Percentiles rank a stretch among this genome's conserved stretches.
phyloP scores from a whole-genome alignment of 2,888 invertebrate genomes.

The Galeopsomyia nigrocyanea region DNA sequence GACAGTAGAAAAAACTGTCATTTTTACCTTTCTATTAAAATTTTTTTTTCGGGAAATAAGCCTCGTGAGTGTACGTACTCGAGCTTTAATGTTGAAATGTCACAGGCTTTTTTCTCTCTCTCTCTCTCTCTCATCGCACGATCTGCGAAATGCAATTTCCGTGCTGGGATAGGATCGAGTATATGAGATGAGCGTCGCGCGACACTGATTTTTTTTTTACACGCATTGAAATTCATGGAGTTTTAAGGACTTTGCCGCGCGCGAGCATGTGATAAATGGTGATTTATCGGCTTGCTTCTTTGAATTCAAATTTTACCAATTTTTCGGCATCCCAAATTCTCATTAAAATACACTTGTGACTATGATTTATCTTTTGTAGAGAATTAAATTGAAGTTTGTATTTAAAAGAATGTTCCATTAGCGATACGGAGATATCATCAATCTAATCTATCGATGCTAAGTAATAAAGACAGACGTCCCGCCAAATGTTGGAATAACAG shows the following conservation, averaged over 20 bases:
- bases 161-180: slow-evolving; percentile 41
- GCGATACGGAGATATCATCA: not conserved
- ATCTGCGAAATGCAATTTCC: slow-evolving; percentile 47
- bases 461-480: slow-evolving; percentile 17
- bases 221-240: slow-evolving; percentile 43
- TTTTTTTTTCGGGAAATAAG: slow-evolving; percentile 22
- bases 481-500: too few species aligned
- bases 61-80: slow-evolving; percentile 5
- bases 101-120: slow-evolving; percentile 4
- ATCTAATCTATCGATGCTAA: slow-evolving; percentile 20
- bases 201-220: slow-evolving; percentile 41
- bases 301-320: slow-evolving; percentile 39
- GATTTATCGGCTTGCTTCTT: slow-evolving; percentile 23
- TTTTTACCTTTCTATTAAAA: slow-evolving; percentile 8
- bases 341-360: too few species aligned
- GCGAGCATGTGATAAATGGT: slow-evolving; percentile 38
- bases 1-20: not conserved
- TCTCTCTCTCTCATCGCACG: slow-evolving; percentile 20
- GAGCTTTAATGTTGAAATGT: slow-evolving; percentile 15
- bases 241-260: slow-evolving; percentile 24
- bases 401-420: too few species aligned
- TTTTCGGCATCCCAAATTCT: not conserved
- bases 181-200: not conserved
- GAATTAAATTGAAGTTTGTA: too few species aligned
- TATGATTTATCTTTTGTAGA: too few species aligned